Percentiles rank a stretch among this genome's conserved stretches.
Conservation (phyloP, 2,888 invertebrate species). For the Ischnura elegans region DNA sequence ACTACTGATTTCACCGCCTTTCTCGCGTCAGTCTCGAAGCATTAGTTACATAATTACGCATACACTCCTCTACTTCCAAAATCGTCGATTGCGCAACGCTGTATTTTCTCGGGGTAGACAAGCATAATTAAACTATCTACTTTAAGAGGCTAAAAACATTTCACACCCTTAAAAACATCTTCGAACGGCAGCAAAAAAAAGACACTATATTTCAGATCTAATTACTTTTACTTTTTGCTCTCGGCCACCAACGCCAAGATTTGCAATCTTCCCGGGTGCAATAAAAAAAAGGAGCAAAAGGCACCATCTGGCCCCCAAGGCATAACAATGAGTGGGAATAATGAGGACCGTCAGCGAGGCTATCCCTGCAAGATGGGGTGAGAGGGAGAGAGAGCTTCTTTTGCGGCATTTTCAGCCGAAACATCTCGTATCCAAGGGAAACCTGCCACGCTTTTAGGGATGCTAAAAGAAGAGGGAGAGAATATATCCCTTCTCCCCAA, state of each 20-base stretch:
- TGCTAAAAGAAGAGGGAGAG: neutral
- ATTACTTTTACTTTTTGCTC: constrained; percentile 25
- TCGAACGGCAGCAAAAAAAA: neutral
- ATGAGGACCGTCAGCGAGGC: neutral
- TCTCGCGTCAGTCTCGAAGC: no score
- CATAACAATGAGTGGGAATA: constrained; percentile 7
- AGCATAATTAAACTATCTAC: neutral
- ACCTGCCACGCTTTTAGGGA: neutral
- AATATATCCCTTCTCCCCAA: no score
- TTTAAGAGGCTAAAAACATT: neutral
- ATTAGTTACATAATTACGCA: no score
- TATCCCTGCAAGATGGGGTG: neutral
- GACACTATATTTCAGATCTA: neutral
- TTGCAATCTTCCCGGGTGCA: neutral
- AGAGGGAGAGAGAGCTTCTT: neutral
- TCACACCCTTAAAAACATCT: neutral
- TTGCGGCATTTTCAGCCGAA: neutral
- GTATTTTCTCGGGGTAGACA: no score
- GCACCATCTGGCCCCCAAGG: neutral
- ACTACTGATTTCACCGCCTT: no score
- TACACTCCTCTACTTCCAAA: no score
- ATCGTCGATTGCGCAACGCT: no score
- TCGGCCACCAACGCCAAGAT: neutral
- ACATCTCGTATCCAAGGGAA: neutral
- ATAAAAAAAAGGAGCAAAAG: neutral